Evolutionary conservation across 2,888 invertebrate species (phyloP).

Genomic region (Hydrotaea diabolus): DNA sequence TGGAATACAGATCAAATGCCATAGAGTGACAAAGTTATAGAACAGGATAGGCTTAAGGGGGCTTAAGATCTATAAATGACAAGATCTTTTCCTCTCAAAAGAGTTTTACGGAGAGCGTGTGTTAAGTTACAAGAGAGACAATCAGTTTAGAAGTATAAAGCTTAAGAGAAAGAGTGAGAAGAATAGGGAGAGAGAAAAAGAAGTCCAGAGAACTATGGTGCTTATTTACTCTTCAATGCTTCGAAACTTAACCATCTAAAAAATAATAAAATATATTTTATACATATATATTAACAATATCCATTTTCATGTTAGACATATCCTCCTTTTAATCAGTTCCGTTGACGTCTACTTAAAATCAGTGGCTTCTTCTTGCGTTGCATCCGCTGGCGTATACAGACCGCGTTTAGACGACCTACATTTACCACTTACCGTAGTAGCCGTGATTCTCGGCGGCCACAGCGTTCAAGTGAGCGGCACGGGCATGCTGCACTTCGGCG

Average conservation of each 20-base stretch:
- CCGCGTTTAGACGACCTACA: not conserved
- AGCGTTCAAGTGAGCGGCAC: constrained; percentile 80
- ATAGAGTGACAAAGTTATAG: not conserved
- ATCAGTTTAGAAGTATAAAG: not conserved
- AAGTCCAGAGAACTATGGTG: constrained; percentile 20
- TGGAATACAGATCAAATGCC: not conserved
- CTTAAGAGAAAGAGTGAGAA: not conserved
- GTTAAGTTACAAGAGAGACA: constrained; percentile 49
- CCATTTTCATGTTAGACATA: constrained; percentile 59
- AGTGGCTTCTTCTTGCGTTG: constrained; percentile 39
- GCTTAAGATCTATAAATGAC: constrained; percentile 31
- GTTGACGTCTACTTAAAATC: constrained; percentile 57
- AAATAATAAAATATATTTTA: constrained; percentile 50
- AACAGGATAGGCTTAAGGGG: constrained; percentile 15
- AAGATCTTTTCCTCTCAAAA: constrained; percentile 56
- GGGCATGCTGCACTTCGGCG: constrained; percentile 81
- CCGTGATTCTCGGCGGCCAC: constrained; percentile 78
- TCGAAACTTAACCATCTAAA: constrained; percentile 63
- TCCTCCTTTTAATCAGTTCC: constrained; percentile 64
- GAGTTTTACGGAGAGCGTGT: constrained; percentile 34
- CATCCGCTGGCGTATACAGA: not conserved
- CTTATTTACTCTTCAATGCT: constrained; percentile 43
- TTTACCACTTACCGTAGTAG: constrained; percentile 70
- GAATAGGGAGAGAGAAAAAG: constrained; percentile 8
- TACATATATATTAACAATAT: constrained; percentile 62